Base-by-base conservation (phyloP, 2,888 invertebrate genomes). In the Eremobia ochroleuca region DNA sequence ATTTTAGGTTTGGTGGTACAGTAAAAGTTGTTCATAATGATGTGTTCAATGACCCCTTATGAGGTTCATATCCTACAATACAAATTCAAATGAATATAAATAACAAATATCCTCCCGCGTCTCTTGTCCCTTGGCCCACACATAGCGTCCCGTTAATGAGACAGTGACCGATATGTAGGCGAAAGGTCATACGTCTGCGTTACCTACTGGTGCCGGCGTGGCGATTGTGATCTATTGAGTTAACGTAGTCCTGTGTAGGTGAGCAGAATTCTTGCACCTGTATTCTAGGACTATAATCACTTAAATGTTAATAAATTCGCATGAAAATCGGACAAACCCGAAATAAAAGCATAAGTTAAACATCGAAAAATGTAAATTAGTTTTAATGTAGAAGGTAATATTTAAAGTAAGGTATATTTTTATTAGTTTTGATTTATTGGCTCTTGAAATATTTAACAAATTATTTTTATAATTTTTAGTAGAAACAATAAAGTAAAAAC, bases 161-260 rank as follows among this genome's bases (percentile, higher is more conserved):
- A 95, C 95, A 95, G 92, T 94, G 94, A 93, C 95, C 95, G 95
- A 95, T 94, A 95, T 93, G 93, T 91, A 91, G 95, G 93, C 91
- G 91, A 95, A 91, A 92, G 95, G 95, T 95, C 94, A 92, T 88
- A 73, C 70, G 83, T 82, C 90, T 92, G 91, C 78, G 83, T 90
- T 90, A 84, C 88, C 85, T 85, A 87, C 82, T 62, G 69, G 66
- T 34, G 64, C 76, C 34, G 40, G 72, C 40, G 59, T 40, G 37
- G 72, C 76, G 71, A 79, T 80, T 83, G 79, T 82, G 73, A 83
- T 85, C 69, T 59, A 75, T 67, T 73, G 28, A 62, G 68, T 37
- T 72, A 52, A 59, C 58, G 28, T 28, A 25, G 64, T 37, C 37
- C 11, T n/a, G 28, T 2, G 13, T 28, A n/a, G 83, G 71, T 66